Base-by-base conservation (phyloP, 1,140 invertebrate species). In the Pantala flavescens region DNA sequence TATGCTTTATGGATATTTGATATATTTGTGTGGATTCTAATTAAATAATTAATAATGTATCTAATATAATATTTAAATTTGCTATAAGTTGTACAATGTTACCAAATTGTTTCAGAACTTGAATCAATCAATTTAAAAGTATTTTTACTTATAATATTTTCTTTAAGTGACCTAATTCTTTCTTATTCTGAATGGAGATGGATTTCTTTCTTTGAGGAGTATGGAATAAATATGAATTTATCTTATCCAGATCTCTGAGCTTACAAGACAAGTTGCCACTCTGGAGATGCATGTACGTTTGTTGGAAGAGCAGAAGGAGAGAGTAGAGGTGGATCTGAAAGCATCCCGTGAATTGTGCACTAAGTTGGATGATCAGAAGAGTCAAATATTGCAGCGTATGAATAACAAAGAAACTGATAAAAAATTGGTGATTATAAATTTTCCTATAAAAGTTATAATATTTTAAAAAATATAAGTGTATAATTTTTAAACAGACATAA, bases 361-460 rank as follows among this genome's bases (percentile, higher is more conserved):
- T 9, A 85, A 84, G 76, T 75, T 88, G 24, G 86, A 88, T 75
- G 81, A 82, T 36, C 84, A 87, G 74, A 88, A 87, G 70, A 84
- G 86, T 14, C 77, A 75, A 36, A 78, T 87, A 7, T 76, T 80
- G 43, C 78, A 81, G 73, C 81, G 85, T 73, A 76, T 85, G 1
- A 79, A 79, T 9, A 81, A 84, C 7, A 83, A 81, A 73, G 82
- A 83, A 16, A 77, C 81, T 1, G 9, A 79, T 19, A 84, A 81
- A 77, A 72, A 77, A 14, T 81, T 83, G 77, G 84, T 86, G 78
- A 80, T 55, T 74, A 63, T 63, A 63, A 7, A 63, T 63, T 63
- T 63, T 21, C 49, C 2, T 14, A 21, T 63, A 16, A 16, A 49
- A 11, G 43, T 49, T 16, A 9, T 16, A 11, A 9, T 49, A 49